phyloP scores from a whole-genome alignment of 2,113 vertebrate genomes.

The Chionis minor region DNA sequence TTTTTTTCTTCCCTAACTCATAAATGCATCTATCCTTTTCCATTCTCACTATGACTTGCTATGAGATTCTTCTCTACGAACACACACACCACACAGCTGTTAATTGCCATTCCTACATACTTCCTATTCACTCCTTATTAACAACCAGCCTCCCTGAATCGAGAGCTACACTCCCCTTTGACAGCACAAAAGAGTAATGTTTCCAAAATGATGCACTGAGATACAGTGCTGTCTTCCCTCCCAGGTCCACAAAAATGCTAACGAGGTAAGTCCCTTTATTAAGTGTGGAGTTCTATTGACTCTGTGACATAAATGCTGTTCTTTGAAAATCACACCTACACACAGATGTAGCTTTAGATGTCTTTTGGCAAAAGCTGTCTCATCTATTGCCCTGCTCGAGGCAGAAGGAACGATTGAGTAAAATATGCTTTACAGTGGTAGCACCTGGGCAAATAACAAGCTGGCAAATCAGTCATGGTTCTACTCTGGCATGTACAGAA shows the following conservation, averaged over 20 bases:
- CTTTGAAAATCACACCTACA: neutral
- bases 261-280: neutral
- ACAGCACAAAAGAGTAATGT: neutral
- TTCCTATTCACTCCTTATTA: neutral
- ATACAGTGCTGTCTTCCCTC: neutral
- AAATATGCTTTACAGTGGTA: neutral
- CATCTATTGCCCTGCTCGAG: neutral
- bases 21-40: neutral
- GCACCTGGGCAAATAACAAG: neutral
- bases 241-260: neutral
- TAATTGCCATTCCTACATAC: neutral
- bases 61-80: neutral
- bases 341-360: neutral
- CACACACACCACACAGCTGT: neutral
- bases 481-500: neutral
- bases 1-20: neutral
- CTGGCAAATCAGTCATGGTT: neutral
- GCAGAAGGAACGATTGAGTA: neutral
- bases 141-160: neutral
- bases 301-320: neutral
- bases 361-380: neutral
- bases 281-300: neutral
- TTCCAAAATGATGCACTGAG: neutral
- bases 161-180: neutral
- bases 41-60: neutral